Conservation (phyloP, 2,797 vertebrate genomes). For the Enteromius radiatus region DNA sequence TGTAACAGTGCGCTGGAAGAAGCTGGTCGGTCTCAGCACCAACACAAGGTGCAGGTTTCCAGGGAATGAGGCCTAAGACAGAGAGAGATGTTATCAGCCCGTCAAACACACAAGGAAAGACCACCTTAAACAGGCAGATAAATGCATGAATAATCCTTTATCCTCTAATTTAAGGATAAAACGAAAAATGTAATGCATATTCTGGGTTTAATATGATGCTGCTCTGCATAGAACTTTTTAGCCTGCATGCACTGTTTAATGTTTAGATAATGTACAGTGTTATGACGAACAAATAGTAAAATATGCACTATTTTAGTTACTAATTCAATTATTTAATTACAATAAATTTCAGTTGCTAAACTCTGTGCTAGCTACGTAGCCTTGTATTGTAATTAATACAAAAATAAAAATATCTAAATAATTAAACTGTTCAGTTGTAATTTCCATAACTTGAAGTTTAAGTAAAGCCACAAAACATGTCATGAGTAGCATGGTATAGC, state of each 20-base stretch:
- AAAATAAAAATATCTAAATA: background rate
- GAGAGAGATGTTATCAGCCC: slow-evolving; percentile 1
- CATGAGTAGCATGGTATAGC: too few species aligned
- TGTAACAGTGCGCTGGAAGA: slow-evolving; percentile 96
- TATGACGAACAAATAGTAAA: background rate
- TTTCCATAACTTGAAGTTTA: too few species aligned
- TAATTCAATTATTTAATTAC: background rate
- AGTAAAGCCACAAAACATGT: background rate
- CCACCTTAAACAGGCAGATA: background rate
- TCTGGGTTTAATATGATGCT: background rate
- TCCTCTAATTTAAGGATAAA: background rate
- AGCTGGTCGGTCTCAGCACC: slow-evolving; percentile 93
- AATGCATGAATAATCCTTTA: background rate
- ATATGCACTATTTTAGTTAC: background rate
- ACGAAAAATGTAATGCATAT: too few species aligned
- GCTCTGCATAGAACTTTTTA: background rate
- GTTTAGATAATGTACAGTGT: background rate
- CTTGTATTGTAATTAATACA: background rate
- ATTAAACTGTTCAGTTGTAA: too few species aligned
- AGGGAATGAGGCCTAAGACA: slow-evolving; percentile 88
- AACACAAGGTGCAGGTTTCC: slow-evolving; percentile 94
- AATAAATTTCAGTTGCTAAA: background rate
- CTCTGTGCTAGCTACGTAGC: background rate
- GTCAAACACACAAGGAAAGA: background rate
- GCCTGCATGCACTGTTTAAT: background rate